Conservation (phyloP, 2,113 vertebrate genomes). For the Seriola rivoliana region DNA sequence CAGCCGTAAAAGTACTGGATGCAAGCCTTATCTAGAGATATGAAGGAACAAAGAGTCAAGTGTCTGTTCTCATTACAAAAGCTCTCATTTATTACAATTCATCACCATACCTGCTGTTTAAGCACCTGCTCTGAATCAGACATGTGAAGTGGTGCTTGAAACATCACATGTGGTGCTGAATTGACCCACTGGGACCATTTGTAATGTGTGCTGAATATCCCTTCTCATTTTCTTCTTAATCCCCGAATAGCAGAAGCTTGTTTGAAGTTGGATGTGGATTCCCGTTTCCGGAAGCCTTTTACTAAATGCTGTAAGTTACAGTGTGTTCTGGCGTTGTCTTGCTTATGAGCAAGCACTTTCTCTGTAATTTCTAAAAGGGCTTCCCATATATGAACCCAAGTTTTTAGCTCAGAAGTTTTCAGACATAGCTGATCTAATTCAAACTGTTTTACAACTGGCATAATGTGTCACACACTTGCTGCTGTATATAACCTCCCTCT, state of each 20-base stretch:
- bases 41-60: conserved; percentile 45
- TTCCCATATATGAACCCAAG: neutral
- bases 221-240: conserved; percentile 54
- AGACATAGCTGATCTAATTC: neutral
- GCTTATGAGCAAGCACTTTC: conserved; percentile 14
- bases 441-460: neutral
- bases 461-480: neutral
- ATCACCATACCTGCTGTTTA: conserved; percentile 42
- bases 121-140: conserved; percentile 61
- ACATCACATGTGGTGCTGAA: conserved; percentile 46
- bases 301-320: conserved; percentile 49
- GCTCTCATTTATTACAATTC: conserved; percentile 60
- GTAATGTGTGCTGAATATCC: conserved; percentile 56
- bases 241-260: conserved; percentile 39
- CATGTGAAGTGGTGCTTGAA: conserved; percentile 66
- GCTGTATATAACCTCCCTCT: neutral
- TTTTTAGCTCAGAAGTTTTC: neutral
- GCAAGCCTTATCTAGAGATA: conserved; percentile 20
- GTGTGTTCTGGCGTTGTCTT: conserved; percentile 7
- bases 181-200: conserved; percentile 63
- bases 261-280: conserved; percentile 56
- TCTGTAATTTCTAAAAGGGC: neutral
- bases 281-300: conserved; percentile 30
- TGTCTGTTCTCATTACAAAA: conserved; percentile 35
- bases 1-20: conserved; percentile 24